Percentiles rank a stretch among this genome's conserved stretches.
Conservation (phyloP, 2,797 vertebrate species). For the Epinephelus awoara region DNA sequence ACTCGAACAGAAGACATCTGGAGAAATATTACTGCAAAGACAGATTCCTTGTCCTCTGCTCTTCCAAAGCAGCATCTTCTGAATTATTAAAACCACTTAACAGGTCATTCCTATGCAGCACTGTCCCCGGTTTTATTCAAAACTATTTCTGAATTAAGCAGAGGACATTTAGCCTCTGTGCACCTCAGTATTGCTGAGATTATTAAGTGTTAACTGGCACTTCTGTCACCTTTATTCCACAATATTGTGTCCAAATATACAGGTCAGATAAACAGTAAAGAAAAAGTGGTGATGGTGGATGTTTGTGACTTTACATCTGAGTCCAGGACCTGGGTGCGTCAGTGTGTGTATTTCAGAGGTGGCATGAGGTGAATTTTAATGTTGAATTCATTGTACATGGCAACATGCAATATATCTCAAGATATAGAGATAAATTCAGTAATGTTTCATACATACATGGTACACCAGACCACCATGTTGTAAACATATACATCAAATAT, state of each 20-base stretch:
- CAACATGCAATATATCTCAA: neutral
- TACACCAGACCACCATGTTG: neutral
- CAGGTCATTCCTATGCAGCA: conserved; percentile 62
- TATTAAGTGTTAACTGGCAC: conserved; percentile 5
- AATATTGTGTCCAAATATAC: neutral
- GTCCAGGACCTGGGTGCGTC: neutral
- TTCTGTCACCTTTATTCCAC: neutral
- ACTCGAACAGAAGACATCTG: conserved; percentile 37
- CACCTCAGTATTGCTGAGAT: neutral
- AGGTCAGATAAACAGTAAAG: neutral
- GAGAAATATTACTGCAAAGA: conserved; percentile 54
- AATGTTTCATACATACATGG: conserved; percentile 13
- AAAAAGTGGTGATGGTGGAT: neutral
- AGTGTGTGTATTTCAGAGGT: conserved; percentile 27
- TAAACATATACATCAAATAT: conserved; percentile 4
- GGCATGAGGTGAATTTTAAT: conserved; percentile 42
- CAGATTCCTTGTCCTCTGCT: conserved; percentile 66
- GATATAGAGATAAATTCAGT: conserved; percentile 3
- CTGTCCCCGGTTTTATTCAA: conserved; percentile 48
- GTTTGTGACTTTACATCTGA: conserved; percentile 25
- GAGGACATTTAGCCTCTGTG: conserved; percentile 37
- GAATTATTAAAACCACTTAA: conserved; percentile 82
- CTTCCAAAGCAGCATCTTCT: conserved; percentile 67
- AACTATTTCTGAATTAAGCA: conserved; percentile 48
- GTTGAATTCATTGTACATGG: conserved; percentile 28